Base-by-base conservation (phyloP, 1,140 invertebrate species). In the Wasmannia auropunctata region DNA sequence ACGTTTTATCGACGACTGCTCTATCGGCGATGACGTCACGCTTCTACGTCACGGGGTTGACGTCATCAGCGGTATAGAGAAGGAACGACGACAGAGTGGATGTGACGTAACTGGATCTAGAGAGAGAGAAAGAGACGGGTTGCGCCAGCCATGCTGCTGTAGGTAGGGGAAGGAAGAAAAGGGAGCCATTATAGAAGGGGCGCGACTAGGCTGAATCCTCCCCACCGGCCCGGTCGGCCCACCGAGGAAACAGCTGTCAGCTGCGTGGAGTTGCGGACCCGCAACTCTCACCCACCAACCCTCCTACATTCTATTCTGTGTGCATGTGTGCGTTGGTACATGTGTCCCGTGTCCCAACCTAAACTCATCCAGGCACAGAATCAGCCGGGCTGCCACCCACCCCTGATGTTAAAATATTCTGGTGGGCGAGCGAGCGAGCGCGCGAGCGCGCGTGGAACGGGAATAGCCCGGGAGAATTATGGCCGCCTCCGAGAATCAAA, bases 151-250 rank as follows among this genome's bases (percentile, higher is more conserved):
- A 95, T 95, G 92, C 94, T 95, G 94, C 60, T 56, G 86, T 77
- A 67, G 89, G 92, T 94, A 95, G 93, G 94, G 95, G 94, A 95
- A 95, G 94, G 94, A 95, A 95, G 94, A 94, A 95, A 95, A 95
- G 94, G 95, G 94, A 95, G 95, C 95, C 95, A 95, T 95, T 95
- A 95, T 95, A 94, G 95, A 95, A 95, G 95, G 95, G 95, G 95
- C 95, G 95, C 95, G 95, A 95, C 95, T 95, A 95, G 94, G 94
- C 92, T 94, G 94, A 95, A 95, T 95, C 95, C 94, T 95, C 94
- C 95, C 94, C 93, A 92, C 94, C 94, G 94, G 93, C 93, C 94
- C 25, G 94, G 88, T 90, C 89, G 89, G 94, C 94, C 94, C 95
- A 95, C 94, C 94, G 93, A 94, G 93, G 94, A 94, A 95, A 95